These are phyloP conservation scores for Mormyrus iriodes DNA, from an alignment of 2,113 vertebrate genomes.

Conservation along the genomic window DNA sequence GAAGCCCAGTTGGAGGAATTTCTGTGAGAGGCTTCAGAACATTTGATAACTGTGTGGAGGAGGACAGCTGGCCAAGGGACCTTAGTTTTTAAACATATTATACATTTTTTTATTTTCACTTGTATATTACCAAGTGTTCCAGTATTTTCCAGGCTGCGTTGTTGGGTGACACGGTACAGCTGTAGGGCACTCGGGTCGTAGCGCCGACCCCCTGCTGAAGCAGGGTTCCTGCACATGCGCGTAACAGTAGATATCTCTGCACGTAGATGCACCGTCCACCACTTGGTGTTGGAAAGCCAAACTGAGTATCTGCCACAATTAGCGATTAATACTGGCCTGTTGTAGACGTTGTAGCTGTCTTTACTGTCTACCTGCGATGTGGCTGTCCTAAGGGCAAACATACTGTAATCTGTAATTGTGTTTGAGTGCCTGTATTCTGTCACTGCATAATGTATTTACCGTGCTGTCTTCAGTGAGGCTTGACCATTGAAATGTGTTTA, in stretches of 20 bases:
- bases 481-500: constrained; percentile 4
- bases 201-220: background rate
- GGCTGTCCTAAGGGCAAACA: background rate
- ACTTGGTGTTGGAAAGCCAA: constrained; percentile 9
- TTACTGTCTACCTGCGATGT: background rate
- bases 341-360: background rate
- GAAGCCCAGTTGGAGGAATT: background rate
- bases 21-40: constrained; percentile 5
- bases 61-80: background rate
- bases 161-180: background rate
- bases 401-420: background rate
- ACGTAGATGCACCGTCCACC: background rate
- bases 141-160: background rate
- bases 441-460: background rate
- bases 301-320: background rate
- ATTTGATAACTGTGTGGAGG: background rate
- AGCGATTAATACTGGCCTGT: background rate
- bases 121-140: background rate
- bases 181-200: background rate
- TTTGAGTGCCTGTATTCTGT: background rate
- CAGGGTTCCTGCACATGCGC: background rate
- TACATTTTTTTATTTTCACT: background rate
- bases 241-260: background rate
- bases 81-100: background rate
- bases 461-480: background rate